These are phyloP conservation scores for Sphaerodactylus townsendi DNA, from an alignment of 2,113 vertebrate genomes.

Conservation along the genomic window DNA sequence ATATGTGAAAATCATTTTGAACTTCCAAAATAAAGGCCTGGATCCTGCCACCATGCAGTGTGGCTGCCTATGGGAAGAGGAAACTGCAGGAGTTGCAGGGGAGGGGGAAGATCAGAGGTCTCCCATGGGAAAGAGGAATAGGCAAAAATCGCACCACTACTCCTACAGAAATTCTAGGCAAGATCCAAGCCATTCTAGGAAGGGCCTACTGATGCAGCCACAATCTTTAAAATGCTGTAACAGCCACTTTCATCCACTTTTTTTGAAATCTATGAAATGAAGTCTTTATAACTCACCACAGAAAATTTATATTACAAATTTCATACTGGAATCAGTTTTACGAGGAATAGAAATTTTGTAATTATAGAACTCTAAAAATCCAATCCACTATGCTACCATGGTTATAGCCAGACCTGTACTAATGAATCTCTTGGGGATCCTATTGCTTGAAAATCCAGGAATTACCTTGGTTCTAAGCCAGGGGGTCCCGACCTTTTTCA, in stretches of 20 bases:
- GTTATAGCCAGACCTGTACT: not conserved
- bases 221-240: not conserved
- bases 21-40: not conserved
- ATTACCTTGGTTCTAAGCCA: not conserved
- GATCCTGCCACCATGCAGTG: no score
- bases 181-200: no score
- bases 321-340: not conserved
- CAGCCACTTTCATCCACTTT: not conserved
- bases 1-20: not conserved
- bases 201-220: not conserved
- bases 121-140: no score
- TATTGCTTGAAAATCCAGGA: not conserved
- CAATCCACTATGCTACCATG: not conserved
- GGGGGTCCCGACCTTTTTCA: no score
- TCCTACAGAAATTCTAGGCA: no score
- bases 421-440: not conserved
- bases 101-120: no score
- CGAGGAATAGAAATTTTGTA: not conserved
- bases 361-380: not conserved
- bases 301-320: not conserved
- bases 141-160: no score
- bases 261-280: not conserved
- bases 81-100: no score
- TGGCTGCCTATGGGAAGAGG: no score
- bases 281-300: not conserved